These are phyloP conservation scores for Chrysolina haemoptera DNA, from an alignment of 2,888 invertebrate species.

Conservation along the genomic window DNA sequence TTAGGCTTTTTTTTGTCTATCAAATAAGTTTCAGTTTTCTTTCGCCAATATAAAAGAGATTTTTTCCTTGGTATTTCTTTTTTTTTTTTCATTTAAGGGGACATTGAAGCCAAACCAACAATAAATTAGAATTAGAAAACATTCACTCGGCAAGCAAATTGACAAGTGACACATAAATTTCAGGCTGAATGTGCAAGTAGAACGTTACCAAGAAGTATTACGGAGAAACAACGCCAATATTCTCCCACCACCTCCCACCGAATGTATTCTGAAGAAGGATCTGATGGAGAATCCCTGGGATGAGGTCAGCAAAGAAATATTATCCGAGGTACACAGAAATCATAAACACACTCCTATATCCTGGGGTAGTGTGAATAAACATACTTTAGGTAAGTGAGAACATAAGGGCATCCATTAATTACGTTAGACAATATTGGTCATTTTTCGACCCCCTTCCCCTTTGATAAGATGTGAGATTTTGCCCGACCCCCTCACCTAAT, in stretches of 20 bases:
- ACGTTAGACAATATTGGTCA: too few species aligned
- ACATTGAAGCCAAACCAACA: background rate
- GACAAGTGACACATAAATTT: background rate
- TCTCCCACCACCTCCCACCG: constrained; percentile 41
- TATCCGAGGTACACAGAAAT: constrained; percentile 65
- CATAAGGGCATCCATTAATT: too few species aligned
- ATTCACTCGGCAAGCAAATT: too few species aligned
- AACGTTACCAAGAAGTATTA: constrained; percentile 82
- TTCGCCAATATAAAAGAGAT: too few species aligned
- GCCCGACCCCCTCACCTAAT: too few species aligned
- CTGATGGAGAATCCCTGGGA: constrained; percentile 22
- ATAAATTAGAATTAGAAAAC: too few species aligned
- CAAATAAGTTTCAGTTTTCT: too few species aligned
- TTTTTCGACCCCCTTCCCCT: too few species aligned
- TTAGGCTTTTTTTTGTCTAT: too few species aligned
- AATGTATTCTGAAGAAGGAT: constrained; percentile 37
- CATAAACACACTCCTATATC: constrained; percentile 70
- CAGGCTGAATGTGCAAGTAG: constrained; percentile 83
- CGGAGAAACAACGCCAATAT: constrained; percentile 64
- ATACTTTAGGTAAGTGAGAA: constrained; percentile 72
- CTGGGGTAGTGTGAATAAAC: constrained; percentile 75
- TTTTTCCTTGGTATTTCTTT: too few species aligned
- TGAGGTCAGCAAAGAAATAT: constrained; percentile 43
- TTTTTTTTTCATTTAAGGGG: too few species aligned
- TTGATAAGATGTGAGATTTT: too few species aligned